phyloP scores from a whole-genome alignment of 2,113 vertebrate genomes.

The Takifugu flavidus region DNA sequence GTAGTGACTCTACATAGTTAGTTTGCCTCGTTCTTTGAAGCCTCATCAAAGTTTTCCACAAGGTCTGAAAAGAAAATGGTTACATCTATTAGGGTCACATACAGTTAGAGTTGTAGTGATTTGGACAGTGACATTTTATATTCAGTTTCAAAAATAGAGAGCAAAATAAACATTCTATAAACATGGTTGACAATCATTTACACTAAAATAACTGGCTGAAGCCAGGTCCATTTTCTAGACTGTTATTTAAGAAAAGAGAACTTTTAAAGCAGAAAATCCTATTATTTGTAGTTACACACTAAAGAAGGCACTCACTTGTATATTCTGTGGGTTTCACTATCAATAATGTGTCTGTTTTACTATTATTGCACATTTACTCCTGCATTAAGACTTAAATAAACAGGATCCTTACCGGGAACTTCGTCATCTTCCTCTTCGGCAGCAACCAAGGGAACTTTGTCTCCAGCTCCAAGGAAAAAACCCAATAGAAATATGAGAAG shows the following conservation, averaged over 20 bases:
- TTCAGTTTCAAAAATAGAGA: too few relatives aligned
- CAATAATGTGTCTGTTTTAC: too few relatives aligned
- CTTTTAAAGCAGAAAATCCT: too few relatives aligned
- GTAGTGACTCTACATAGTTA: constrained; percentile 32
- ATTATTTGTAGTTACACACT: too few relatives aligned
- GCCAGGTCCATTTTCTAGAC: neutral
- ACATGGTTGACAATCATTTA: neutral
- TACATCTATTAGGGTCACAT: neutral
- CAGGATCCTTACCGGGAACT: constrained; percentile 84
- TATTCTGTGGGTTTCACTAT: too few relatives aligned
- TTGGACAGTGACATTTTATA: too few relatives aligned
- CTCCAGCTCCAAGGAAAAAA: constrained; percentile 77
- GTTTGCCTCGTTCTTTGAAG: constrained; percentile 94
- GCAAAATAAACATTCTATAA: neutral
- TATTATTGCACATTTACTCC: too few relatives aligned
- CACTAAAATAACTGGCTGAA: neutral
- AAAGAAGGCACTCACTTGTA: too few relatives aligned
- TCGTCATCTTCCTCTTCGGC: constrained; percentile 93
- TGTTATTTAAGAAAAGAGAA: neutral
- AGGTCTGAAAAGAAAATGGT: constrained; percentile 77
- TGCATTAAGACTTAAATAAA: too few relatives aligned
- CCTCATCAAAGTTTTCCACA: constrained; percentile 97
- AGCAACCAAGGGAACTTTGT: constrained; percentile 88
- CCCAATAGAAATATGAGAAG: neutral
- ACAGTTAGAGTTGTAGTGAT: neutral